Evolutionary conservation across 2,113 vertebrate species (phyloP).

Genomic region (Aegotheles bennettii): DNA sequence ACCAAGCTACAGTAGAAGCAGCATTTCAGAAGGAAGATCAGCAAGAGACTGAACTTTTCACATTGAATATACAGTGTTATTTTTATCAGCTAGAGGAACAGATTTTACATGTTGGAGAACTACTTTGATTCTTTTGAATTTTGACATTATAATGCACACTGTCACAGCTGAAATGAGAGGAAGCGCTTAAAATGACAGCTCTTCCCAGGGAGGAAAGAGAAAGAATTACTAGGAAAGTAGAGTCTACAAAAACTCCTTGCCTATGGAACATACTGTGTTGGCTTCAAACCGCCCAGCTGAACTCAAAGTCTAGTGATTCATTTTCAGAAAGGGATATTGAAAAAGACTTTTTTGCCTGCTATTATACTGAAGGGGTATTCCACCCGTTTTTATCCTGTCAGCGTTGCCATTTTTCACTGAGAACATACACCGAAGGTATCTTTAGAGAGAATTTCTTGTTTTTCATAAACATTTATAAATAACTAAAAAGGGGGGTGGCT

Average conservation of each 20-base stretch:
- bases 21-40: neutral
- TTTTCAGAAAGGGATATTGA: neutral
- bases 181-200: neutral
- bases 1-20: neutral
- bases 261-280: neutral
- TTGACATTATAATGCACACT: neutral
- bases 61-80: neutral
- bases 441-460: neutral
- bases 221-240: neutral
- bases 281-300: neutral
- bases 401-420: neutral
- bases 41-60: neutral
- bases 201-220: neutral
- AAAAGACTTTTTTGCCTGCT: neutral
- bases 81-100: conserved; percentile 8
- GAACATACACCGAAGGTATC: neutral
- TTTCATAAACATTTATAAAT: neutral
- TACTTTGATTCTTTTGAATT: neutral
- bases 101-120: neutral
- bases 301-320: neutral
- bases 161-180: neutral
- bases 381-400: neutral
- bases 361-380: neutral
- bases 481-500: neutral
- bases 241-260: neutral